Evolutionary conservation across 1,140 invertebrate species (phyloP), one percentile per base, ranked within the genome.

Genomic region (Drosophila neocordata): DNA sequence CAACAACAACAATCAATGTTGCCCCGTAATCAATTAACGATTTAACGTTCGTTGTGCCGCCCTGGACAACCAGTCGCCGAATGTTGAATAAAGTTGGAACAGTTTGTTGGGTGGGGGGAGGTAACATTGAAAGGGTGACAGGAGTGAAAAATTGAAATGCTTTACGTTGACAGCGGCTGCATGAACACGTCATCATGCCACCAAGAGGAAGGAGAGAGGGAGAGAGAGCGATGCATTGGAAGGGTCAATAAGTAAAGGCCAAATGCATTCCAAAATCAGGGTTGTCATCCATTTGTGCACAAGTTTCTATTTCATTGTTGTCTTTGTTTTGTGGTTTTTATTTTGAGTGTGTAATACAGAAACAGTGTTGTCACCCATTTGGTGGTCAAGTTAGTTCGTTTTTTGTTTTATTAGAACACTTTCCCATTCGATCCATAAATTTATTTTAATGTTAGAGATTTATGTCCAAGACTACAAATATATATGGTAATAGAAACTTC

Each of bases 11-110:
- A 87, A 87, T 85, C 82, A 88, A 87, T 88, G 82, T 87, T 87
- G 83, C 73, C 82, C 76, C 69, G 82, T 87, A 87, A 87, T 87
- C 82, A 87, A 87, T 87, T 87, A 87, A 88, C 82, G 82, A 87
- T 87, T 87, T 87, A 87, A 87, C 83, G 79, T 88, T 82, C 82
- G 68, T 65, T 58, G 62, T 62, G 69, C 63, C 59, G 48, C 75
- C 41, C 41, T 73, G 81, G 69, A 61, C 82, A 84, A 73, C 73
- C 75, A 65, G 63, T 60, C 78, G 51, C 24, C 52, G 27, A 56
- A 27, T 56, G 53, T 56, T 15, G 24, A 15, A 56, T 56, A 56
- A 56, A 56, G 22, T 34, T 27, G 12, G 18, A n/a, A 11, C 44
- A 48, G 38, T 2, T 48, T 20, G n/a, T n/a, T 18, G 15, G 8